A percentile compares a stretch with the other conserved stretches of the same genome.
phyloP scores from a whole-genome alignment of 2,113 vertebrate genomes.

The Pimephales promelas region DNA sequence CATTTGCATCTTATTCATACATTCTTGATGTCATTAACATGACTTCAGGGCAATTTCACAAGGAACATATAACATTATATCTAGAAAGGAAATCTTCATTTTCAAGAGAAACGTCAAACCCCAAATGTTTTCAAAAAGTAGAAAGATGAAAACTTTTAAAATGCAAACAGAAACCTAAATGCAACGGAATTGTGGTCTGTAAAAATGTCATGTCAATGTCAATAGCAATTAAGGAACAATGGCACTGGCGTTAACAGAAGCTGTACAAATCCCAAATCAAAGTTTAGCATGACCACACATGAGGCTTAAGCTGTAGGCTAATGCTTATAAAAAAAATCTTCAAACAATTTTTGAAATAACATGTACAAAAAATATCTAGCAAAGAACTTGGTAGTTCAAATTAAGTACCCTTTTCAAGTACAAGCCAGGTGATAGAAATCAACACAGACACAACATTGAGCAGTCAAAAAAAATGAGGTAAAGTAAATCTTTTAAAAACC shows the following conservation, averaged over 20 bases:
- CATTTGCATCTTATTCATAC: neutral
- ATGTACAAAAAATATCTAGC: neutral
- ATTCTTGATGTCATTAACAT: neutral
- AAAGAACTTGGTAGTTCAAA: neutral
- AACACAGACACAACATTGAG: neutral
- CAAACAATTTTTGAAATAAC: neutral
- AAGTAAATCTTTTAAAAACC: too few relatives aligned
- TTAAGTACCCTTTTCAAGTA: neutral
- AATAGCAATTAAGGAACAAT: neutral
- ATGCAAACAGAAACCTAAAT: neutral
- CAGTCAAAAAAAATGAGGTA: neutral
- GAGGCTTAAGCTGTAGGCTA: neutral
- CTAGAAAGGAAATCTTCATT: neutral
- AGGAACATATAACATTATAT: neutral
- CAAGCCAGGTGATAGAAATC: neutral
- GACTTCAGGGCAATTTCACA: neutral
- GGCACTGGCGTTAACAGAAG: neutral
- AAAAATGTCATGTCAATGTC: neutral
- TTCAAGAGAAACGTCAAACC: neutral
- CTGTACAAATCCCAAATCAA: conserved; percentile 9
- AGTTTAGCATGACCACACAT: neutral
- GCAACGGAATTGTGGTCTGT: neutral
- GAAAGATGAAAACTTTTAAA: neutral
- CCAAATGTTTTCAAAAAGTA: too few relatives aligned
- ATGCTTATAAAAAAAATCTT: neutral